These are phyloP conservation scores for Paramormyrops kingsleyae DNA, from an alignment of 2,113 vertebrate species.

Conservation along the genomic window DNA sequence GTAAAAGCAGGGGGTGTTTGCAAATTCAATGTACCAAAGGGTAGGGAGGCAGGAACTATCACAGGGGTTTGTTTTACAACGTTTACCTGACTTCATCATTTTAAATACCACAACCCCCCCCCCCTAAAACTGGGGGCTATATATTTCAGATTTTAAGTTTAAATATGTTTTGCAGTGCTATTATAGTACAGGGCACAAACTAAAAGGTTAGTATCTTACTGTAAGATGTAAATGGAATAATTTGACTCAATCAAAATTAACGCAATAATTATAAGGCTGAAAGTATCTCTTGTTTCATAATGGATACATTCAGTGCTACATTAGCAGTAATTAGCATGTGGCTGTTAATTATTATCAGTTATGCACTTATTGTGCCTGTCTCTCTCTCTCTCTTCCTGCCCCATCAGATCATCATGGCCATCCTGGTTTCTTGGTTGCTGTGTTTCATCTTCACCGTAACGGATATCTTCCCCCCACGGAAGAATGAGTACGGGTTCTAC, in stretches of 20 bases:
- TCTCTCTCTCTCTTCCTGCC: not conserved
- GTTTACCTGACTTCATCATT: not conserved
- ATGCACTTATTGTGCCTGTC: not conserved
- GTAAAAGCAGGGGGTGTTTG: too few species aligned
- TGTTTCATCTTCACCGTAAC: slow-evolving; percentile 97
- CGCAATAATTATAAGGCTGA: not conserved
- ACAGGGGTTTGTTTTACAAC: not conserved
- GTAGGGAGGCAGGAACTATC: not conserved
- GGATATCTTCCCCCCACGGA: slow-evolving; percentile 86
- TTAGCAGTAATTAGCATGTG: not conserved
- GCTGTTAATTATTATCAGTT: not conserved
- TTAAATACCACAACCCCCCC: not conserved
- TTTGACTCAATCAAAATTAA: not conserved
- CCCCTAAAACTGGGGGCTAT: not conserved
- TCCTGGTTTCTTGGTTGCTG: slow-evolving; percentile 88
- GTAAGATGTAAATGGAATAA: not conserved
- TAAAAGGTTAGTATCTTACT: not conserved
- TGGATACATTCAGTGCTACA: not conserved
- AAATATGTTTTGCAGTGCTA: not conserved
- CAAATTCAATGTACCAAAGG: not conserved
- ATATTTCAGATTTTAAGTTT: not conserved
- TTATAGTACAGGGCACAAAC: not conserved
- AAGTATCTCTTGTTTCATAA: not conserved
- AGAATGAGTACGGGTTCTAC: slow-evolving; percentile 83
- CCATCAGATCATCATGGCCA: slow-evolving; percentile 90